A percentile compares a stretch with the other conserved stretches of the same genome.
phyloP scores from a whole-genome alignment of 2,797 vertebrate genomes.

The Cyprinella venusta region DNA sequence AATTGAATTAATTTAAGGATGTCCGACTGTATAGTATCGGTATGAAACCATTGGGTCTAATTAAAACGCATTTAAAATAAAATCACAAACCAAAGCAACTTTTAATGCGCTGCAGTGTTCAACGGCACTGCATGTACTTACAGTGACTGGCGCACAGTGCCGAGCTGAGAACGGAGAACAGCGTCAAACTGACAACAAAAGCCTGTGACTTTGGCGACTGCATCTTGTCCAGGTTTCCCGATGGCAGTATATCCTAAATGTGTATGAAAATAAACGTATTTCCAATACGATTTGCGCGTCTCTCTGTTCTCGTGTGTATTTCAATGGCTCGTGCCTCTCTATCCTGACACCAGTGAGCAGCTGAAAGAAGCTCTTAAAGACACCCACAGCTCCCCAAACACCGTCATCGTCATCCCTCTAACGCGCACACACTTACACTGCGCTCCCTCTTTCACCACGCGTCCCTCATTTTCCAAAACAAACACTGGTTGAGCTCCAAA shows the following conservation, averaged over 20 bases:
- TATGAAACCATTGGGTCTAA: background rate
- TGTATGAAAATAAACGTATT: slow-evolving; percentile 46
- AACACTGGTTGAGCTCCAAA: slow-evolving; percentile 47
- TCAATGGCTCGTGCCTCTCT: slow-evolving; percentile 47
- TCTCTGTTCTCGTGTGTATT: slow-evolving; percentile 33
- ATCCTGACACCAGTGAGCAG: slow-evolving; percentile 53
- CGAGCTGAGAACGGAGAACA: slow-evolving; percentile 69
- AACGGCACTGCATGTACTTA: slow-evolving; percentile 68
- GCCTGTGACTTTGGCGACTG: slow-evolving; percentile 62
- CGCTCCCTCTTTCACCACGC: slow-evolving; percentile 21
- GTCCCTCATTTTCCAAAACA: slow-evolving; percentile 37
- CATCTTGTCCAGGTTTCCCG: slow-evolving; percentile 69
- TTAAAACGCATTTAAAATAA: background rate
- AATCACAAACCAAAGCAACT: slow-evolving; percentile 14
- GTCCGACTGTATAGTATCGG: background rate
- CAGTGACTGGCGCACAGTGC: slow-evolving; percentile 74
- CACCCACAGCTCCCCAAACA: slow-evolving; percentile 59
- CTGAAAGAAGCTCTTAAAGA: slow-evolving; percentile 65
- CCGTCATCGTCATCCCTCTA: slow-evolving; percentile 55
- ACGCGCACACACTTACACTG: slow-evolving; percentile 8
- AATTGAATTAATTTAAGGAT: background rate
- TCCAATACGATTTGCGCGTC: slow-evolving; percentile 47
- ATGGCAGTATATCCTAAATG: slow-evolving; percentile 58
- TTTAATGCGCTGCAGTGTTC: background rate
- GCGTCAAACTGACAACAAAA: slow-evolving; percentile 60